A percentile compares a stretch with the other conserved stretches of the same genome.
Conservation (phyloP, 2,888 invertebrate species). For the Sinotaia quadrata region DNA sequence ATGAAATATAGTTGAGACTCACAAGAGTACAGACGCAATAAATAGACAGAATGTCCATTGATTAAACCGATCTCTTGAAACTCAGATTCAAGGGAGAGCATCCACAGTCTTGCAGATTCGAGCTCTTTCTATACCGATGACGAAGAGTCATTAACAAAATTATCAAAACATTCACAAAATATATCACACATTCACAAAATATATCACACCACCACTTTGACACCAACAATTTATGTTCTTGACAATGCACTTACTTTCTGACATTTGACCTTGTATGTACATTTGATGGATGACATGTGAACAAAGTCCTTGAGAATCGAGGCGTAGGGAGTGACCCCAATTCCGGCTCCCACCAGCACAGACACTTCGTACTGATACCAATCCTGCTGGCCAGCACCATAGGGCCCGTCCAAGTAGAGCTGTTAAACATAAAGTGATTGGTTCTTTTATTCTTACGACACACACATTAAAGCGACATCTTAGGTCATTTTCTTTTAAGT, state of each 20-base stretch:
- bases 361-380: slow-evolving; percentile 71
- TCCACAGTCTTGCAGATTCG: no score
- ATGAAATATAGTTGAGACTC: no score
- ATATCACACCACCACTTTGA: neutral
- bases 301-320: slow-evolving; percentile 79
- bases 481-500: no score
- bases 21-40: neutral
- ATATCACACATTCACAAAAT: neutral
- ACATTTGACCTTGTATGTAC: slow-evolving; percentile 70
- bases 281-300: slow-evolving; percentile 69
- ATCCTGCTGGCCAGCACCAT: slow-evolving; percentile 71
- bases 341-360: slow-evolving; percentile 69
- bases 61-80: no score
- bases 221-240: neutral
- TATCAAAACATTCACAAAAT: no score
- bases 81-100: no score
- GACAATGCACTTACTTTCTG: slow-evolving; percentile 65
- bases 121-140: no score
- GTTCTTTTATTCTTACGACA: no score
- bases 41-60: no score
- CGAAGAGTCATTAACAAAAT: no score
- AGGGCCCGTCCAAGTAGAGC: slow-evolving; percentile 70
- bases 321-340: slow-evolving; percentile 78
- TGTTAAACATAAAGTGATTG: no score
- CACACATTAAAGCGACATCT: no score